Evolutionary conservation across 1,140 invertebrate genomes (phyloP).

Genomic region (Charaxes varanes): DNA sequence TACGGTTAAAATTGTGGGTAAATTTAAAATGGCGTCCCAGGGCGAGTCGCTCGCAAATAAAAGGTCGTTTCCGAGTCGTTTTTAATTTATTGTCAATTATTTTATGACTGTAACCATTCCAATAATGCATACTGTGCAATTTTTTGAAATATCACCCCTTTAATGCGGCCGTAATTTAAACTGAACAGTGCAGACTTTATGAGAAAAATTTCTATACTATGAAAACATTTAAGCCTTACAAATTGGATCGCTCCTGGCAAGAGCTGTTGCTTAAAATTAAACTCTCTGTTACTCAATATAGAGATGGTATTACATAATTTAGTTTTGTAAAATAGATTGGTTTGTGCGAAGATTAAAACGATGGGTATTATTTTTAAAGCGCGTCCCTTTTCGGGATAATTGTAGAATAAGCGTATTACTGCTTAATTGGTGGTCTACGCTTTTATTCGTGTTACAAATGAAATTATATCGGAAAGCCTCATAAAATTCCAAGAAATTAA

Average conservation of each 20-base stretch:
- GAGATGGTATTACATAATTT: neutral
- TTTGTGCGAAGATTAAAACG: conserved; percentile 7
- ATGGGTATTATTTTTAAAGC: conserved; percentile 7
- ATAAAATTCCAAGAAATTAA: too few relatives aligned
- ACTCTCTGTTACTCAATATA: neutral
- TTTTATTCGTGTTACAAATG: too few relatives aligned
- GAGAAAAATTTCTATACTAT: neutral
- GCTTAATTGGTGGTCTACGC: too few relatives aligned
- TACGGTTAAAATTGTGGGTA: too few relatives aligned
- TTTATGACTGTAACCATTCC: conserved; percentile 10
- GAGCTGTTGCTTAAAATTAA: neutral
- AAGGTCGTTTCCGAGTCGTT: conserved; percentile 10
- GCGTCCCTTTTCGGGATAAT: conserved; percentile 1
- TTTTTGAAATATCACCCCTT: conserved; percentile 5
- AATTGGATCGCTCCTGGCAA: neutral
- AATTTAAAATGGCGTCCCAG: too few relatives aligned
- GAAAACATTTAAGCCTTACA: conserved; percentile 2
- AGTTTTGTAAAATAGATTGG: conserved; percentile 3
- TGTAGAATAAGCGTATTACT: too few relatives aligned
- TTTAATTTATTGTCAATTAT: conserved; percentile 20
- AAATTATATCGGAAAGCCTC: too few relatives aligned
- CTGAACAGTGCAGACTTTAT: neutral
- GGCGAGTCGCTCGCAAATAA: too few relatives aligned
- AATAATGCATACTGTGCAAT: conserved; percentile 17
- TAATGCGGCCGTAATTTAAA: neutral